A percentile compares a stretch with the other conserved stretches of the same genome.
Conservation (phyloP, 2,888 invertebrate genomes). For the Belgica antarctica region DNA sequence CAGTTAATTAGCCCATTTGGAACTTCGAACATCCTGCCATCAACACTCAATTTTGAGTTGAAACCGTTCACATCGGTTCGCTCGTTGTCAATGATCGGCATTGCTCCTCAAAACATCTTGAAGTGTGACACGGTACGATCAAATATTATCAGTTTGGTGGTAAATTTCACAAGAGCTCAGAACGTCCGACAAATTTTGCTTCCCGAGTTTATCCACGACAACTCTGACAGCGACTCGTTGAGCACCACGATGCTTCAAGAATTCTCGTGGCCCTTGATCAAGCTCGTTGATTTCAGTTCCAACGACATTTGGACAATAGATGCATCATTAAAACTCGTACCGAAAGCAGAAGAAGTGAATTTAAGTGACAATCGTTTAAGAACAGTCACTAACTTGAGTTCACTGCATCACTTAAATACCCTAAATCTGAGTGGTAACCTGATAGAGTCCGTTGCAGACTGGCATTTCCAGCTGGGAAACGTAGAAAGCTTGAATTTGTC, state of each 20-base stretch:
- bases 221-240: conserved; percentile 46
- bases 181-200: conserved; percentile 76
- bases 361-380: conserved; percentile 77
- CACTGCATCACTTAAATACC: conserved; percentile 71
- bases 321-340: conserved; percentile 73
- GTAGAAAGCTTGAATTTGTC: conserved; percentile 80
- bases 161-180: conserved; percentile 65
- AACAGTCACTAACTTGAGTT: conserved; percentile 72
- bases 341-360: conserved; percentile 67
- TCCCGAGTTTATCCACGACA: conserved; percentile 55
- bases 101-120: conserved; percentile 49
- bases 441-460: conserved; percentile 67
- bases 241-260: conserved; percentile 57
- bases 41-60: conserved; percentile 75
- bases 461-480: conserved; percentile 85
- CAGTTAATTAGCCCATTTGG: conserved; percentile 59
- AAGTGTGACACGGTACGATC: conserved; percentile 62
- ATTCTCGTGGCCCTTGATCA: conserved; percentile 63
- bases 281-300: conserved; percentile 71
- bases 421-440: conserved; percentile 79
- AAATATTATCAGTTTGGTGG: conserved; percentile 56
- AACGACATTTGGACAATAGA: conserved; percentile 77
- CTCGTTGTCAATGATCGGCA: conserved; percentile 66
- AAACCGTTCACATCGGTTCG: conserved; percentile 78
- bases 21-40: conserved; percentile 81